Conservation (phyloP, 2,888 invertebrate genomes). For the Coecobrya sp. region DNA sequence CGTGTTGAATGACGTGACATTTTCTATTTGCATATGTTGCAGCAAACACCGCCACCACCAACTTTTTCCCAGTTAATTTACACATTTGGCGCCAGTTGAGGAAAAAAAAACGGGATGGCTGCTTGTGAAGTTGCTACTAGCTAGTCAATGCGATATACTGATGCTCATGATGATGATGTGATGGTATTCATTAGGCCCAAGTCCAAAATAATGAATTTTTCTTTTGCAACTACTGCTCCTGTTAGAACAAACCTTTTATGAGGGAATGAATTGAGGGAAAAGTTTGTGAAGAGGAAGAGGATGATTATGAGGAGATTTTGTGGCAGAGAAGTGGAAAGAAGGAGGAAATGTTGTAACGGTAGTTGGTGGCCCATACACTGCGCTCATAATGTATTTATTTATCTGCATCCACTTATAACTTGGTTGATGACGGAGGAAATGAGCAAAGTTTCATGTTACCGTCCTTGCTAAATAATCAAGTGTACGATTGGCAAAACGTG, state of each 20-base stretch:
- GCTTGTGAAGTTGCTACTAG: no score
- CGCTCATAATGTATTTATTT: neutral
- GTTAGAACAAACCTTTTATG: neutral
- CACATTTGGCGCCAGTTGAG: slow-evolving; percentile 8
- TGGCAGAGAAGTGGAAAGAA: neutral
- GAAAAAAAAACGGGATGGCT: neutral
- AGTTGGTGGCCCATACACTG: neutral
- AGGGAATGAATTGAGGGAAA: neutral
- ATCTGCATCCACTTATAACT: neutral
- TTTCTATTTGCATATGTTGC: neutral
- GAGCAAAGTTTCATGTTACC: slow-evolving; percentile 47
- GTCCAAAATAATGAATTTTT: slow-evolving; percentile 62
- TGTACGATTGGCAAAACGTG: slow-evolving; percentile 6
- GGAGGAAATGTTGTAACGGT: neutral
- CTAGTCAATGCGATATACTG: neutral
- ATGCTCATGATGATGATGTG: slow-evolving; percentile 1
- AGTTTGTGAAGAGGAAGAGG: neutral
- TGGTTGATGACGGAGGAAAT: slow-evolving; percentile 35
- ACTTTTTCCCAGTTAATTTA: neutral
- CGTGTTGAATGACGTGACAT: neutral
- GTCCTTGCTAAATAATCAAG: neutral
- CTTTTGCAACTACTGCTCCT: neutral
- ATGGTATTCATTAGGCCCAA: slow-evolving; percentile 70
- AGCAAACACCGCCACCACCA: neutral
- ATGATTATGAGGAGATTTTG: neutral